Percentiles rank a stretch among this genome's conserved stretches.
phyloP scores from a whole-genome alignment of 2,888 invertebrate genomes.

The Cheilosia vulpina region DNA sequence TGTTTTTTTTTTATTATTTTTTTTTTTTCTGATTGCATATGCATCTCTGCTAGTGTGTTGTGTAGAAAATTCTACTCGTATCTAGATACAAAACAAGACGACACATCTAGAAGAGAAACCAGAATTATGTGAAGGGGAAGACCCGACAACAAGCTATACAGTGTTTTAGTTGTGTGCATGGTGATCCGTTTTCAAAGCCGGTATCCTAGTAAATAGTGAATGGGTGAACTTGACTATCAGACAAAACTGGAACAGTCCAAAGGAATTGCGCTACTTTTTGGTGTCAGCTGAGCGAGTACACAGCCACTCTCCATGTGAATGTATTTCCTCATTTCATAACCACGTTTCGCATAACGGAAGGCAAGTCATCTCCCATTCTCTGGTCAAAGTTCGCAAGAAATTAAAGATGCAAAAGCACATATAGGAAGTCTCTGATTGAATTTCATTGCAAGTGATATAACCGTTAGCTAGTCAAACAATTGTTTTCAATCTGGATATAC shows the following conservation, averaged over 20 bases:
- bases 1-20: constrained; percentile 8
- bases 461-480: constrained; percentile 32
- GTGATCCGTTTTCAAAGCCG: constrained; percentile 66
- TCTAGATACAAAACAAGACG: constrained; percentile 9
- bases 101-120: constrained; percentile 25
- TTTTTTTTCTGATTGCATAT: constrained; percentile 13
- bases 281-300: constrained; percentile 12
- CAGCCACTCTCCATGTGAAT: constrained; percentile 7
- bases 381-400: constrained; percentile 36
- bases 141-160: background rate
- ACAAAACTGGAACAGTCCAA: constrained; percentile 54
- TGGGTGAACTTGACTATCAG: constrained; percentile 59
- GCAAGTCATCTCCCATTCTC: constrained; percentile 13
- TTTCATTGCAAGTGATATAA: constrained; percentile 61
- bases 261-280: constrained; percentile 36
- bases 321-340: constrained; percentile 61
- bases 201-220: constrained; percentile 68
- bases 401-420: constrained; percentile 27
- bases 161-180: constrained; percentile 31
- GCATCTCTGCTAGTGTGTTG: constrained; percentile 43
- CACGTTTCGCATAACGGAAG: constrained; percentile 60
- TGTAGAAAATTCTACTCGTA: constrained; percentile 51
- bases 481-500: constrained; percentile 35
- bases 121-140: constrained; percentile 28
- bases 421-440: constrained; percentile 59